These are phyloP conservation scores for Acanthisitta chloris DNA, from an alignment of 2,113 vertebrate species.

Conservation along the genomic window DNA sequence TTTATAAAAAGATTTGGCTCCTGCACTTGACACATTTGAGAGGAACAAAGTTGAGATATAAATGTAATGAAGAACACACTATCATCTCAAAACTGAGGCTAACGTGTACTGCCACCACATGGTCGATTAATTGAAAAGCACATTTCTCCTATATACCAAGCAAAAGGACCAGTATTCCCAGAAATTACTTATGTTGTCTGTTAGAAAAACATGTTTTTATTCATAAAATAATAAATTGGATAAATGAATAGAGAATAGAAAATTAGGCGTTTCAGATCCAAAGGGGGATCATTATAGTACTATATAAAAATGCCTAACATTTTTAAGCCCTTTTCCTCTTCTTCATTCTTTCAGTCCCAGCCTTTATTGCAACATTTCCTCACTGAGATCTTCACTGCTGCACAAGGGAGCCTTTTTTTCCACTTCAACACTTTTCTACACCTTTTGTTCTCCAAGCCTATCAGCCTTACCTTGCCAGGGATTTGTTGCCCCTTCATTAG, in stretches of 20 bases:
- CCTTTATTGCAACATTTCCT: not conserved
- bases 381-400: not conserved
- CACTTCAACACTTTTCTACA: not conserved
- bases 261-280: not conserved
- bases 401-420: not conserved
- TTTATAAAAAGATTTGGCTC: not conserved
- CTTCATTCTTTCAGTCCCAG: not conserved
- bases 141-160: not conserved
- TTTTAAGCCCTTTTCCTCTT: not conserved
- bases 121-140: slow-evolving; percentile 60
- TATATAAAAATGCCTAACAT: not conserved
- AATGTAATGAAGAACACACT: not conserved
- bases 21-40: not conserved
- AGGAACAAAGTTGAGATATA: not conserved
- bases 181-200: not conserved
- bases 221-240: not conserved
- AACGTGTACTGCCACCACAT: slow-evolving; percentile 71
- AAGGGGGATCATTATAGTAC: not conserved
- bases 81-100: not conserved
- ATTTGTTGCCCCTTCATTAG: not conserved
- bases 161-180: not conserved
- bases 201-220: not conserved
- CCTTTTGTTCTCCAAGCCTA: not conserved
- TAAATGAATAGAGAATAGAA: not conserved
- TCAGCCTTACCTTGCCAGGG: not conserved